These are phyloP conservation scores for Patella depressa DNA, from an alignment of 2,888 invertebrate species.

Conservation along the genomic window DNA sequence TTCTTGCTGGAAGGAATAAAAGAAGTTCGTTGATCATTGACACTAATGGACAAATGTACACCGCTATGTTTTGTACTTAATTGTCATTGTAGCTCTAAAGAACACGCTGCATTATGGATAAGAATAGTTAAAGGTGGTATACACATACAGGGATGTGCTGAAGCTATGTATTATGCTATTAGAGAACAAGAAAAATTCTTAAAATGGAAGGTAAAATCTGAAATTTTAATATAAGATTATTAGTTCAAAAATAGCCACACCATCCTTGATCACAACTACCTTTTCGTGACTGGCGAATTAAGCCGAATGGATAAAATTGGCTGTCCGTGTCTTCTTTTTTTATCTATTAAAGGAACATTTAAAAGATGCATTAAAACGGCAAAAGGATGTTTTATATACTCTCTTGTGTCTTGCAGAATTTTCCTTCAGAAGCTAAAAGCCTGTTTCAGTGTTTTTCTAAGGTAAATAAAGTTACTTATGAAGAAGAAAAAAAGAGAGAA, in stretches of 20 bases:
- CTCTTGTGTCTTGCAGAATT: constrained; percentile 15
- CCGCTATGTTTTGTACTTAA: neutral
- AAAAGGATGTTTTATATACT: neutral
- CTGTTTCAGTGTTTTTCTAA: constrained; percentile 23
- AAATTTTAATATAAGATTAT: no score
- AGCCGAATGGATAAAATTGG: no score
- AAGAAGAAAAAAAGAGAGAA: constrained; percentile 16
- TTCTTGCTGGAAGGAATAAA: neutral
- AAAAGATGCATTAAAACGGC: no score
- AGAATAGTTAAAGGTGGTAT: constrained; percentile 25
- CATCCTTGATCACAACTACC: no score
- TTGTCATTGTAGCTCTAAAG: constrained; percentile 23
- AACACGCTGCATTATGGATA: constrained; percentile 26
- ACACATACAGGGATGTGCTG: constrained; percentile 21
- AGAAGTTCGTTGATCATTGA: neutral
- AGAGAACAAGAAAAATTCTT: constrained; percentile 31
- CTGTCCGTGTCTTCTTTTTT: no score
- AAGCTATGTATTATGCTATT: constrained; percentile 24
- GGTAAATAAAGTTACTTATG: constrained; percentile 17
- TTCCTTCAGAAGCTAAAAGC: constrained; percentile 21
- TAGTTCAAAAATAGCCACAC: no score
- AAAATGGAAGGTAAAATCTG: constrained; percentile 41
- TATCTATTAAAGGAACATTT: no score
- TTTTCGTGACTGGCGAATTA: no score
- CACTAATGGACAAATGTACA: no score